These are phyloP conservation scores for Cryptus armator DNA, from an alignment of 2,888 invertebrate genomes.

Conservation along the genomic window DNA sequence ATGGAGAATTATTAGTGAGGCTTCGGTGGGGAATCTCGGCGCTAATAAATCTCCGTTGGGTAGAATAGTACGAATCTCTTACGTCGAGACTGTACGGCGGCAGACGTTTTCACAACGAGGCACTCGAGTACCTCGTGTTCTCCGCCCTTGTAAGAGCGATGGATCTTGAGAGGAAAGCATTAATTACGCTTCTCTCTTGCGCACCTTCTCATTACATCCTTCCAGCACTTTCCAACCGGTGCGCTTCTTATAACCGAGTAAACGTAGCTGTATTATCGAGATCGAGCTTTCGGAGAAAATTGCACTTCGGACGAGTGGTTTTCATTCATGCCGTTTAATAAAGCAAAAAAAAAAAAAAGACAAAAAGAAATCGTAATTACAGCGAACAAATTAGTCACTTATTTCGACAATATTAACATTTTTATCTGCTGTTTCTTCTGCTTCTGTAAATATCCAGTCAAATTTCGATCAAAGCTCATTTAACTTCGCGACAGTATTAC, in stretches of 20 bases:
- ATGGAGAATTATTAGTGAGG: slow-evolving; percentile 15
- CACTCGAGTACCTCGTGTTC: slow-evolving; percentile 37
- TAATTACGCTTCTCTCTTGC: slow-evolving; percentile 45
- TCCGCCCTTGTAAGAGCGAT: slow-evolving; percentile 39
- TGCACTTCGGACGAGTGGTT: neutral
- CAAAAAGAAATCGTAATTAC: slow-evolving; percentile 7
- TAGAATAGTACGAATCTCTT: slow-evolving; percentile 47
- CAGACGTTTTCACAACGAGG: slow-evolving; percentile 43
- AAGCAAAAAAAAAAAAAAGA: neutral
- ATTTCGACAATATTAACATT: neutral
- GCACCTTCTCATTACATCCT: slow-evolving; percentile 25
- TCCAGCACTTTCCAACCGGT: slow-evolving; percentile 30
- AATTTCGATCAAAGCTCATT: neutral
- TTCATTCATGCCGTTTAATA: neutral
- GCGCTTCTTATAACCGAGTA: neutral
- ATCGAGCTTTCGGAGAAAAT: neutral
- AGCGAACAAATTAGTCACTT: slow-evolving; percentile 11
- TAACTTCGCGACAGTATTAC: neutral
- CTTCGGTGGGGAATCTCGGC: slow-evolving; percentile 18
- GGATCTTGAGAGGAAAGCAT: slow-evolving; percentile 55
- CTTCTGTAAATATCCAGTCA: neutral
- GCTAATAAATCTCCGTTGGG: slow-evolving; percentile 45
- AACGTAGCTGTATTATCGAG: neutral
- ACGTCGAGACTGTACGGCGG: slow-evolving; percentile 30
- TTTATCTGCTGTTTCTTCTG: neutral